These are phyloP conservation scores for Pyrocoelia pectoralis DNA, from an alignment of 2,888 invertebrate genomes.

Conservation along the genomic window DNA sequence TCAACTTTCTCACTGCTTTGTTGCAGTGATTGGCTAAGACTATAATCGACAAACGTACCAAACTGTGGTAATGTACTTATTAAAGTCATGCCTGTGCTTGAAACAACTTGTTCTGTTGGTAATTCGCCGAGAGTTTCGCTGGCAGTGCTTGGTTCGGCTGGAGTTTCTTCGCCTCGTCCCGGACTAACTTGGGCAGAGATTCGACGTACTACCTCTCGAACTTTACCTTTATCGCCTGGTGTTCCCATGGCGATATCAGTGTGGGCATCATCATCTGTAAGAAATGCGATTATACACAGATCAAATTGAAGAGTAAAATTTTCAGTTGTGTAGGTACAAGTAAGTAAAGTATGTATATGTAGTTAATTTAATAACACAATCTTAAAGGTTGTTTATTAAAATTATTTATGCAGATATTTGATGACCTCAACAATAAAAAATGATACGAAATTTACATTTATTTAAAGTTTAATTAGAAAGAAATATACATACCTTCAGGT, in stretches of 20 bases:
- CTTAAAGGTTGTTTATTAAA: constrained; percentile 7
- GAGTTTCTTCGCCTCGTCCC: constrained; percentile 43
- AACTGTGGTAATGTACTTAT: constrained; percentile 37
- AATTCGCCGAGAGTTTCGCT: constrained; percentile 19
- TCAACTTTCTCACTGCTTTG: constrained; percentile 31
- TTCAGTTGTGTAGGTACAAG: no score
- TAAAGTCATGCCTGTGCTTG: constrained; percentile 42
- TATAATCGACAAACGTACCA: constrained; percentile 34
- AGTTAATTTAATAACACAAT: constrained; percentile 1
- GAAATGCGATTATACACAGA: neutral
- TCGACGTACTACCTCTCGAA: constrained; percentile 53
- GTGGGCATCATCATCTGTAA: constrained; percentile 60
- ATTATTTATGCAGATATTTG: neutral
- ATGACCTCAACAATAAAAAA: constrained; percentile 18
- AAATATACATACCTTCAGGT: constrained; percentile 4
- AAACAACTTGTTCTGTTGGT: constrained; percentile 22
- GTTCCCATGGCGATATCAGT: constrained; percentile 62
- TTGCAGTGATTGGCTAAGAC: constrained; percentile 25
- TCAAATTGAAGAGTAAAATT: neutral
- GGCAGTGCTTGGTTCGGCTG: constrained; percentile 30
- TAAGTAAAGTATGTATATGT: no score
- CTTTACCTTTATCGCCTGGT: constrained; percentile 59
- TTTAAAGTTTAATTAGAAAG: neutral
- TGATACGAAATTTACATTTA: neutral
- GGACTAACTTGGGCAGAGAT: constrained; percentile 37